Evolutionary conservation across 2,888 invertebrate genomes (phyloP).

Genomic region (Sicus ferrugineus): DNA sequence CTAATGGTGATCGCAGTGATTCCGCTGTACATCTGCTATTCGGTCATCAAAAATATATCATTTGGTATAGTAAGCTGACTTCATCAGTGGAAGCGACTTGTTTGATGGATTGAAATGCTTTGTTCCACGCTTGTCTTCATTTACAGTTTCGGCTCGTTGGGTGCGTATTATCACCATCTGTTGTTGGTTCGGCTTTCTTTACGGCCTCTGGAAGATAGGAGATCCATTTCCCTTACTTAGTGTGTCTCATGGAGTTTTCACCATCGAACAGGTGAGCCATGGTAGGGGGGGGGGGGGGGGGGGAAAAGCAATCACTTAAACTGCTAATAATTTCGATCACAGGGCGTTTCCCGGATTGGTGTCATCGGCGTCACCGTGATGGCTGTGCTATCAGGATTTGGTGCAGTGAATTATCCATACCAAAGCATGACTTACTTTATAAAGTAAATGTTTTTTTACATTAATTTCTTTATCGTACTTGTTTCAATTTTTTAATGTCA

Average conservation of each 20-base stretch:
- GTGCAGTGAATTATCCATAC: conserved; percentile 99
- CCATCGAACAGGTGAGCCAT: conserved; percentile 56
- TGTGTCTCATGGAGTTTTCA: conserved; percentile 89
- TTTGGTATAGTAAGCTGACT: conserved; percentile 69
- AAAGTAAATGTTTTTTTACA: conserved; percentile 67
- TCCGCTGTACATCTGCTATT: conserved; percentile 96
- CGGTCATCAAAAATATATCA: conserved; percentile 87
- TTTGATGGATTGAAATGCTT: background rate
- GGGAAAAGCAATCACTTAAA: background rate
- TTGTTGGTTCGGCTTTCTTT: conserved; percentile 90
- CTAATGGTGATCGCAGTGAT: conserved; percentile 95
- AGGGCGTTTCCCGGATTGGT: conserved; percentile 93
- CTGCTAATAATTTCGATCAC: background rate
- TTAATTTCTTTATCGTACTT: background rate
- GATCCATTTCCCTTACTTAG: conserved; percentile 98
- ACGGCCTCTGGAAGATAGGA: conserved; percentile 98
- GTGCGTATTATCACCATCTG: conserved; percentile 81
- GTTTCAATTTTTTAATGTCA: background rate
- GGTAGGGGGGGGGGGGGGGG: background rate
- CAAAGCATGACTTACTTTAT: conserved; percentile 98
- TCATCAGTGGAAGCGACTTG: too few species aligned
- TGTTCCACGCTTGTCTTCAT: background rate
- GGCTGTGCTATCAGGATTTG: conserved; percentile 98
- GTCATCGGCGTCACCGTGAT: conserved; percentile 99
- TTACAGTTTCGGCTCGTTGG: conserved; percentile 76